Evolutionary conservation across 1,140 invertebrate species (phyloP).

Genomic region (Nasonia giraulti): DNA sequence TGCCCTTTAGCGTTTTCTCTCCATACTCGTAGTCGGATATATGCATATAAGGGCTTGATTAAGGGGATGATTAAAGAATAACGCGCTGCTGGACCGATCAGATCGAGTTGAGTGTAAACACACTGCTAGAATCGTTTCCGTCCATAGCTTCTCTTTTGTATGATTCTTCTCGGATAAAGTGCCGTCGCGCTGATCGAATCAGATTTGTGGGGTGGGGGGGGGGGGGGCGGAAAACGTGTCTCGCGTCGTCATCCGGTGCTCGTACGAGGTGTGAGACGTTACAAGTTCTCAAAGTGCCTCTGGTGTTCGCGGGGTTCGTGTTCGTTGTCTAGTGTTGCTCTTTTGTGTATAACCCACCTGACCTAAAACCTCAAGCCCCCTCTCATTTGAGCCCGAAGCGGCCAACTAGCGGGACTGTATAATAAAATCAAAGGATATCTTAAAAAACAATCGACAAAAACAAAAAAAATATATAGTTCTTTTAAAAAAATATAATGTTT

Average conservation of each 20-base stretch:
- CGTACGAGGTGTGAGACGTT: slow-evolving; percentile 38
- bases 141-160: no score
- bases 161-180: neutral
- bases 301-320: slow-evolving; percentile 73
- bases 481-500: slow-evolving; percentile 33
- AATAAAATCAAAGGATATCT: slow-evolving; percentile 38
- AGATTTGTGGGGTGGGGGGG: no score
- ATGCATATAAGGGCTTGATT: neutral
- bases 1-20: neutral
- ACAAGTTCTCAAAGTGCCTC: slow-evolving; percentile 57
- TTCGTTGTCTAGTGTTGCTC: slow-evolving; percentile 75
- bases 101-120: neutral
- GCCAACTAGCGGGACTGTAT: slow-evolving; percentile 47
- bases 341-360: slow-evolving; percentile 73
- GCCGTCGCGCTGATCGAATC: no score
- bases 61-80: no score
- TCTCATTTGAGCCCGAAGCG: slow-evolving; percentile 54
- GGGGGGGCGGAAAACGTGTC: no score
- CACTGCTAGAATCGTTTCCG: no score
- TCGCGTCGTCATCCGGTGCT: slow-evolving; percentile 24
- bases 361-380: slow-evolving; percentile 67
- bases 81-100: neutral
- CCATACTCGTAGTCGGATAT: no score
- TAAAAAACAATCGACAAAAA: slow-evolving; percentile 27
- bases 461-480: slow-evolving; percentile 27